phyloP scores from a whole-genome alignment of 1,140 invertebrate species.

The Tyrophagus putrescentiae region DNA sequence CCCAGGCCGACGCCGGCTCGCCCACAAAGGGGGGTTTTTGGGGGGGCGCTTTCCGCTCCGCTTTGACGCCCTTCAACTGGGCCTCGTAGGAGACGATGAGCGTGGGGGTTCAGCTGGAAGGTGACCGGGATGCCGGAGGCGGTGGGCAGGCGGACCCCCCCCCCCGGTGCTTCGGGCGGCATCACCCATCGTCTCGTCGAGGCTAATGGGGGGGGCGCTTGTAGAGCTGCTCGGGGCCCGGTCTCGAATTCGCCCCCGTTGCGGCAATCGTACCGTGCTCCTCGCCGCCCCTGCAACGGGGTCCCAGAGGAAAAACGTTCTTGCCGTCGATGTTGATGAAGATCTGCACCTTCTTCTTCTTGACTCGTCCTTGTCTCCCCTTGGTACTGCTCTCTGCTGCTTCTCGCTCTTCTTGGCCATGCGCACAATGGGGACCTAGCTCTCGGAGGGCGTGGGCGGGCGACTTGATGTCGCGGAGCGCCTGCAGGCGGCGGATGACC shows the following conservation, averaged over 20 bases:
- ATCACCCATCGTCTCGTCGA: slow-evolving; percentile 17
- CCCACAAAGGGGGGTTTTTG: slow-evolving; percentile 22
- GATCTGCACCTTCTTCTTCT: too few relatives aligned
- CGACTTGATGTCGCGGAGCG: not conserved
- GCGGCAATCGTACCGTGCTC: not conserved
- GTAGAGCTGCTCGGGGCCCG: not conserved
- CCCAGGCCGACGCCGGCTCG: slow-evolving; percentile 9
- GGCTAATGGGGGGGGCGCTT: not conserved
- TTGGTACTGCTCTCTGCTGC: not conserved
- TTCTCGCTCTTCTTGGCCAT: not conserved
- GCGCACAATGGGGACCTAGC: not conserved
- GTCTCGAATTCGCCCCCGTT: not conserved
- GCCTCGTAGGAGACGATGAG: slow-evolving; percentile 4
- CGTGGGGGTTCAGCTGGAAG: slow-evolving; percentile 18
- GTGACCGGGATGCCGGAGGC: slow-evolving; percentile 17
- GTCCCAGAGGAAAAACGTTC: slow-evolving; percentile 18
- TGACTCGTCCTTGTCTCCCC: not conserved
- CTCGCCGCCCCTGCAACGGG: not conserved
- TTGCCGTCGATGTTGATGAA: slow-evolving; percentile 22
- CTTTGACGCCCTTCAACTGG: not conserved
- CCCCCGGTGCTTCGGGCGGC: slow-evolving; percentile 1
- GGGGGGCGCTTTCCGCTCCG: not conserved
- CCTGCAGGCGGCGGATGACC: not conserved
- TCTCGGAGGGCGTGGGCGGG: slow-evolving; percentile 3
- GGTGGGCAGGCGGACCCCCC: slow-evolving; percentile 14